phyloP scores from a whole-genome alignment of 2,797 vertebrate species.

The Coilia nasus region DNA sequence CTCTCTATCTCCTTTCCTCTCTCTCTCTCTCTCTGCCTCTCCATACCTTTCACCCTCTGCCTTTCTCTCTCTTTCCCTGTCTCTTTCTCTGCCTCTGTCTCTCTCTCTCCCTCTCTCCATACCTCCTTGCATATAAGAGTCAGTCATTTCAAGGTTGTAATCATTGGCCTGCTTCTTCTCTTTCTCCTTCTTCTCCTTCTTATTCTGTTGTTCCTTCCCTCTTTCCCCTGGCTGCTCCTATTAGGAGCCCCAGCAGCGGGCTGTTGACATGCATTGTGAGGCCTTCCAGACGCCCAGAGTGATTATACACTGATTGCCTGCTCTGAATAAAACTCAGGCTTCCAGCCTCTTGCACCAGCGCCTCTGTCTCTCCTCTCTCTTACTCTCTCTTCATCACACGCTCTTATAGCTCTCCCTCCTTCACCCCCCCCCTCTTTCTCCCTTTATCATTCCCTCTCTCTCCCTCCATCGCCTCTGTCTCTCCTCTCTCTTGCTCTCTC shows the following conservation, averaged over 20 bases:
- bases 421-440: neutral
- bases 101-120: neutral
- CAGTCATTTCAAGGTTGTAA: slow-evolving; percentile 49
- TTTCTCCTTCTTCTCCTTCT: slow-evolving; percentile 18
- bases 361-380: neutral
- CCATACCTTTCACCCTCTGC: no score
- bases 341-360: neutral
- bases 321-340: slow-evolving; percentile 44
- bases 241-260: slow-evolving; percentile 36
- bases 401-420: no score
- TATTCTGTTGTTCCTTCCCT: no score
- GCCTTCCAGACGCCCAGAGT: slow-evolving; percentile 38
- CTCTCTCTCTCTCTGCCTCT: neutral
- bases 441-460: neutral
- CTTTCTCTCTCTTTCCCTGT: no score
- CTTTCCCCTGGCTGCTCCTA: slow-evolving; percentile 1
- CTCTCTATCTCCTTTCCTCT: neutral
- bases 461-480: no score
- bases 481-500: no score
- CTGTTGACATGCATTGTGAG: slow-evolving; percentile 43
- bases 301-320: slow-evolving; percentile 44
- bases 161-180: slow-evolving; percentile 41
- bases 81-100: no score
- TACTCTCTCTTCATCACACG: no score
- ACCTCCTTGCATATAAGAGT: slow-evolving; percentile 46